Evolutionary conservation across 2,113 vertebrate species (phyloP).

Genomic region (Nettapus auritus): DNA sequence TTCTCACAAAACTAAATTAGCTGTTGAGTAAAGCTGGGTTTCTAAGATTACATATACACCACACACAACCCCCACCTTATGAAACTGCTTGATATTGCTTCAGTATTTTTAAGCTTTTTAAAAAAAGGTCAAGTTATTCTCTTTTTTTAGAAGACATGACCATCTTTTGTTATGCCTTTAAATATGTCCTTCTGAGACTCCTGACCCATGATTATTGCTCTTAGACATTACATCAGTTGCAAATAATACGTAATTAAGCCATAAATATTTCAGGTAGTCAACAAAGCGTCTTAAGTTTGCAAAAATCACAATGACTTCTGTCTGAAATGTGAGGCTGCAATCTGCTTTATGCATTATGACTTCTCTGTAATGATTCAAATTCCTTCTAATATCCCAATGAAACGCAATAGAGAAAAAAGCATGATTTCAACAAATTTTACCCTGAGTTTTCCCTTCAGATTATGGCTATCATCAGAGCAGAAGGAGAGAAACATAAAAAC

Average conservation of each 20-base stretch:
- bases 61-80: neutral
- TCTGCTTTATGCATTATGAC: neutral
- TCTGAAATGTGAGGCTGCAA: neutral
- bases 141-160: conserved; percentile 13
- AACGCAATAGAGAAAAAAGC: neutral
- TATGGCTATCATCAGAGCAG: neutral
- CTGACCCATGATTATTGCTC: conserved; percentile 38
- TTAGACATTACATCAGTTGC: conserved; percentile 71
- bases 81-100: neutral
- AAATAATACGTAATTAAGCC: conserved; percentile 64
- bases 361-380: neutral
- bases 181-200: conserved; percentile 43
- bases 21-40: neutral
- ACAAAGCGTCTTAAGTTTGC: neutral
- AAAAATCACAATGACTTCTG: conserved; percentile 15
- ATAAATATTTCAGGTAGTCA: conserved; percentile 69
- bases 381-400: neutral
- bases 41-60: neutral
- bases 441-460: neutral
- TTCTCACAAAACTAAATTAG: neutral
- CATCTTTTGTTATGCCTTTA: conserved; percentile 44
- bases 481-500: conserved; percentile 1
- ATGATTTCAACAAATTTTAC: neutral
- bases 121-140: neutral
- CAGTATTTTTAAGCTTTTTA: neutral